Base-by-base conservation (phyloP, 1,140 invertebrate species). In the Thaumetopoea pityocampa region DNA sequence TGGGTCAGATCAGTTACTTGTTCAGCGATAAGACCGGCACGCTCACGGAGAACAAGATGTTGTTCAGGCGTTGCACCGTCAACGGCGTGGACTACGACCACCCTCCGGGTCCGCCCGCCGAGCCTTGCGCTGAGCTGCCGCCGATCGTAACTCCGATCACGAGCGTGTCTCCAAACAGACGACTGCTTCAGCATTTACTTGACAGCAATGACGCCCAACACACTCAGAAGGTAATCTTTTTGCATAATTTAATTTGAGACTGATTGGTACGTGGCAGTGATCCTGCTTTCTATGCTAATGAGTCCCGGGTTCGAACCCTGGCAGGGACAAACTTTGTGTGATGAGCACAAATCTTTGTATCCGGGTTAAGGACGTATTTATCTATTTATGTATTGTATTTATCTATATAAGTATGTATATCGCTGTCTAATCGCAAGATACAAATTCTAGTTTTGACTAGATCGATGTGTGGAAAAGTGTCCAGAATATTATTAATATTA, bases 21-120 rank as follows among this genome's bases (percentile, higher is more conserved):
- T 98, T 99, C 86, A 98, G 95, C 5, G 98, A 99, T 74, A 99
- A 99, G 80, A 99, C 97, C 1, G 97, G 98, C 3, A 99, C 97
- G 1, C 84, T 99, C 8, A 99, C 98, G 4, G 97, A 99, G 79
- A 99, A 99, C 74, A 94, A 96, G 79, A 99, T 99, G 97, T 89
- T 98, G 42, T 99, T 99, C 77, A 88, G 94, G 24, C 87, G 93
- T 28, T 98, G 97, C 74, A 91, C 93, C 0, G 93, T 99, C 6
- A 92, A 90, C 12, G 96, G 95, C 0, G 89, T 93, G 3, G 96
- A 98, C 79, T 98, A 97, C 57, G 91, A 93, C 56, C 94, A 96
- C 71, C 88, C 90, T 11, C 88, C 91, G 2, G 89, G 91, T 1
- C 89, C 90, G 38, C 67, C 86, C 4, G 85, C 87, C 1, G 85